Base-by-base conservation (phyloP, 1,140 invertebrate genomes). In the Paracyclopina nana region DNA sequence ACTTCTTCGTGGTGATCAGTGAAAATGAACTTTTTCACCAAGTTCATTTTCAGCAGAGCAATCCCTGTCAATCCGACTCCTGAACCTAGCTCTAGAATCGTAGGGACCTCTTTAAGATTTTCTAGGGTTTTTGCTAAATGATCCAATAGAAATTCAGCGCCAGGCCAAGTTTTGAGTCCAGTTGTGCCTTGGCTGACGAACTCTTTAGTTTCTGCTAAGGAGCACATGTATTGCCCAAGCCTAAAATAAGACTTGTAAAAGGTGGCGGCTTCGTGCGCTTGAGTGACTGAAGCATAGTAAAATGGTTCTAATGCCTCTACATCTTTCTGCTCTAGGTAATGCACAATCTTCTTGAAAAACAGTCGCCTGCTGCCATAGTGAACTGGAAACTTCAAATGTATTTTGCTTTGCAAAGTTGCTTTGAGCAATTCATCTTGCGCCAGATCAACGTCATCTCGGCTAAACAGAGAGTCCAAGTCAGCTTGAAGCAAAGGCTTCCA, bases 101-200 rank as follows among this genome's bases (percentile, higher is more conserved):
- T n/a, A 38, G 34, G 20, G 9, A 20, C n/a, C 3, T 2, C 8
- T 9, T 3, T 8, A 38, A 38, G 9, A 3, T 38, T 9, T 38
- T 38, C 2, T 38, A 20, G 4, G n/a, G 34, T 5, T 38, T 20
- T 8, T 8, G 14, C 34, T n/a, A 38, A 20, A n/a, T 20, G 20
- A 38, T 2, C 4, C 34, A 38, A 38, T 20, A 38, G 8, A 20
- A 38, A 38, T 20, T 28, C 5, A 2, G 25, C 45, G 18, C 24
- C 45, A 28, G 25, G 4, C 45, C 45, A 48, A n/a, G 25, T 48
- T 29, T 28, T 11, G 2, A 48, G 25, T 28, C 45, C 45, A 3
- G 45, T 48, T 14, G 45, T 48, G 3, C 45, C 45, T 2, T 28
- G n/a, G 5, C 20, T 48, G 22, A 48, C 27, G 12, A 48, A 48